Evolutionary conservation across 2,888 invertebrate genomes (phyloP), one percentile per base, ranked within the genome.

Genomic region (Clitarchus hookeri): DNA sequence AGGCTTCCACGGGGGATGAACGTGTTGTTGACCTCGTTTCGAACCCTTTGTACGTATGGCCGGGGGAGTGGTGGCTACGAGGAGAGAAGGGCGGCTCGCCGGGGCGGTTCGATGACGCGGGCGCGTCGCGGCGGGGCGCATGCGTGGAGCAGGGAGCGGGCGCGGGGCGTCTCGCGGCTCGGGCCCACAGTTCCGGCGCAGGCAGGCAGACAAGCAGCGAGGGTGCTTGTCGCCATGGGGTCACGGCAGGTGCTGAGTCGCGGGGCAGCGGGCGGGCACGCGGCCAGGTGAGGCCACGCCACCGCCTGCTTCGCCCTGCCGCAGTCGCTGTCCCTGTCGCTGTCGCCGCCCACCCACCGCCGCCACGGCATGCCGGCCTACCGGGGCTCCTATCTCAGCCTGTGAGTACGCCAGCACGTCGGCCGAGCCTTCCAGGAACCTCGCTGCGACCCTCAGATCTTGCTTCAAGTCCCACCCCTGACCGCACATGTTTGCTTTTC

Each of bases 281-380:
- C n/a, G 65, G 65, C 82, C 27, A 6, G 82, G 82, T 82, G 82
- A 82, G 53, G 78, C 54, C 23, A 27, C 86, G 83, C 53, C 85
- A 53, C 79, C 84, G 84, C 84, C 87, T 84, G 85, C 48, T 48
- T 83, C 85, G 79, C 79, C 27, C 84, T 78, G 85, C 85, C 87
- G 26, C 88, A 85, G 85, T 88, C 87, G 19, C 87, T 89, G 87
- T 90, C 90, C 16, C 86, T 90, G 48, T 90, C 90, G 12, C 87
- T 90, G 77, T 90, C 90, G 44, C 90, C 90, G 82, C 90, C 90
- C 65, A 88, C 89, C 36, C 89, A 89, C 83, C 87, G 90, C 48
- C 88, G 89, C 85, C 88, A 89, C 85, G 88, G 89, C 85, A 88
- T 90, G 89, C 90, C 90, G 48, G 89, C 89, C 36, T 89, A 89